Evolutionary conservation across 92 coral and sea anemone species (phyloP).

Genomic region (Phenganax stokvisi): DNA sequence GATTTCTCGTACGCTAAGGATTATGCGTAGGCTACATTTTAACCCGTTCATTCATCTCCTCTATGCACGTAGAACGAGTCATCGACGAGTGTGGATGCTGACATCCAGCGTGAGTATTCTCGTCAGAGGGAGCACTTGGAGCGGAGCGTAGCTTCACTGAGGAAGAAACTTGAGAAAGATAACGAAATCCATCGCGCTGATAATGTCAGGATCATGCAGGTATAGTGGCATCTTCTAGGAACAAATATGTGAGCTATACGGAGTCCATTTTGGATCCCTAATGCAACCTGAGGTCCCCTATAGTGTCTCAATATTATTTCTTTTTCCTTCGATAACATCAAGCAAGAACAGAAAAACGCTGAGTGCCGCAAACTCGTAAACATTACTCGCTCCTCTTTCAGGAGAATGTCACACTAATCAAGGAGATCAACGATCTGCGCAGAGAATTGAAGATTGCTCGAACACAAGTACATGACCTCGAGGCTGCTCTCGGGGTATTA

Average conservation of each 20-base stretch:
- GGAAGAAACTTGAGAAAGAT: conserved; percentile 92
- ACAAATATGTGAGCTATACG: no score
- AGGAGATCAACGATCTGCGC: conserved; percentile 94
- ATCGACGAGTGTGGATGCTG: conserved; percentile 85
- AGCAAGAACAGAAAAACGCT: background rate
- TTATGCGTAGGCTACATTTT: background rate
- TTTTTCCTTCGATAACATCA: background rate
- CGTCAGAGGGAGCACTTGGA: conserved; percentile 95
- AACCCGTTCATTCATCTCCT: background rate
- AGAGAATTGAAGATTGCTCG: conserved; percentile 97
- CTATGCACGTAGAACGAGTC: conserved; percentile 70
- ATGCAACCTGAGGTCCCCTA: no score
- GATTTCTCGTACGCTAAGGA: background rate
- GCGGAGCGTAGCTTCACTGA: conserved; percentile 91
- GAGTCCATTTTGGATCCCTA: no score
- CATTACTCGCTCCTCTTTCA: conserved; percentile 22
- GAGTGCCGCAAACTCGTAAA: background rate
- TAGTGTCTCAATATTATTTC: background rate
- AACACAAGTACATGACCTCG: conserved; percentile 93
- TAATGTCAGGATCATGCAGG: conserved; percentile 99
- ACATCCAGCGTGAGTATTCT: conserved; percentile 93
- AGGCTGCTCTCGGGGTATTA: conserved; percentile 93
- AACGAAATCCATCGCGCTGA: conserved; percentile 99
- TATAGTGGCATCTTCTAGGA: background rate
- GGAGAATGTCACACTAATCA: conserved; percentile 98